These are phyloP conservation scores for Montifringilla adamsi DNA, from an alignment of 2,113 vertebrate species.

Conservation along the genomic window DNA sequence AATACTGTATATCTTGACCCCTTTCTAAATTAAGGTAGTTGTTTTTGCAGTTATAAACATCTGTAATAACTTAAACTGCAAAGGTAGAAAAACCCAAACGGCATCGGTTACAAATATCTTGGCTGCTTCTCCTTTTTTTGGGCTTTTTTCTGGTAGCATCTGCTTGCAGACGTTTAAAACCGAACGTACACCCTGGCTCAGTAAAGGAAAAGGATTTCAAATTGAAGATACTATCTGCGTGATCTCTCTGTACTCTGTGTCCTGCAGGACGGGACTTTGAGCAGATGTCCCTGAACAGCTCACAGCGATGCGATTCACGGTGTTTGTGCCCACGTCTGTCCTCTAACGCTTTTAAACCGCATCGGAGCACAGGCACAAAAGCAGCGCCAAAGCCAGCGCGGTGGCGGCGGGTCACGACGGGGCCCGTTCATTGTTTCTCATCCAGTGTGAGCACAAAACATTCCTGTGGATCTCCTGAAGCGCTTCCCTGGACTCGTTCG, in stretches of 20 bases:
- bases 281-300: neutral
- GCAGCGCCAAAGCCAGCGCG: too few species aligned
- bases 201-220: neutral
- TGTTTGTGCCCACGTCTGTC: neutral
- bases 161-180: neutral
- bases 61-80: neutral
- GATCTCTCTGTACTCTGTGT: neutral
- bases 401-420: accelerated
- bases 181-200: neutral
- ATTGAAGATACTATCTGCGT: accelerated
- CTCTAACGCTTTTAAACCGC: accelerated
- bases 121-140: neutral
- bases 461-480: accelerated
- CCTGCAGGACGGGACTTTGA: accelerated
- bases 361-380: accelerated
- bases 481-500: neutral
- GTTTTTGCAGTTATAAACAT: neutral
- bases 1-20: neutral
- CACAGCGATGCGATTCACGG: accelerated
- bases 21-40: neutral
- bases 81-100: neutral
- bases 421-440: neutral
- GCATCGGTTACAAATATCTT: neutral
- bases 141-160: neutral
- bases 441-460: accelerated